A percentile compares a stretch with the other conserved stretches of the same genome.
Conservation (phyloP, 2,888 invertebrate species). For the Pecten maximus region DNA sequence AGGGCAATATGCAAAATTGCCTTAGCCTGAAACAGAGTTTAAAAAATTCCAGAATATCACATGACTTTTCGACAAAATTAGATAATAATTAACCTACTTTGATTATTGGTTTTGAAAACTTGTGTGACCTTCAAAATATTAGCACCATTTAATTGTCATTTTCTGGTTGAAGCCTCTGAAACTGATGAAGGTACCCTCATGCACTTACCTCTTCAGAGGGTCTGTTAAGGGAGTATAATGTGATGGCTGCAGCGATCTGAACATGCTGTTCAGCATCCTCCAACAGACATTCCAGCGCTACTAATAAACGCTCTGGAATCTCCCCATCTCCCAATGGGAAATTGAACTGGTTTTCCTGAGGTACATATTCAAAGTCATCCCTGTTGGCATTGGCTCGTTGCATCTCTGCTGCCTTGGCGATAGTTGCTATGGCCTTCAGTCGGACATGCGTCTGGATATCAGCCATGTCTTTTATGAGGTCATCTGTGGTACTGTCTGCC, state of each 20-base stretch:
- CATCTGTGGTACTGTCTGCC: conserved; percentile 79
- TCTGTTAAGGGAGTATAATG: conserved; percentile 78
- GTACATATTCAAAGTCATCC: conserved; percentile 45
- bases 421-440: conserved; percentile 80
- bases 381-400: conserved; percentile 62
- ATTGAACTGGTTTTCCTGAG: conserved; percentile 39
- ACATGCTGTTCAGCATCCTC: conserved; percentile 77
- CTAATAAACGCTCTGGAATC: conserved; percentile 78
- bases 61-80: not conserved
- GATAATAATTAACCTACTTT: no score
- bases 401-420: conserved; percentile 79
- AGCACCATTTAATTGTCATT: no score
- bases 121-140: not conserved
- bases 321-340: conserved; percentile 47
- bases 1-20: conserved; percentile 73
- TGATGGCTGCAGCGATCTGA: conserved; percentile 78
- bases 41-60: no score
- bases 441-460: conserved; percentile 81
- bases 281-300: conserved; percentile 79
- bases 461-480: conserved; percentile 82
- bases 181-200: no score
- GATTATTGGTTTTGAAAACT: not conserved
- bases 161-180: no score
- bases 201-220: conserved; percentile 73
- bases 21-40: conserved; percentile 72